Percentiles rank a stretch among this genome's conserved stretches.
phyloP scores from a whole-genome alignment of 1,140 invertebrate species.

The Uloborus diversus region DNA sequence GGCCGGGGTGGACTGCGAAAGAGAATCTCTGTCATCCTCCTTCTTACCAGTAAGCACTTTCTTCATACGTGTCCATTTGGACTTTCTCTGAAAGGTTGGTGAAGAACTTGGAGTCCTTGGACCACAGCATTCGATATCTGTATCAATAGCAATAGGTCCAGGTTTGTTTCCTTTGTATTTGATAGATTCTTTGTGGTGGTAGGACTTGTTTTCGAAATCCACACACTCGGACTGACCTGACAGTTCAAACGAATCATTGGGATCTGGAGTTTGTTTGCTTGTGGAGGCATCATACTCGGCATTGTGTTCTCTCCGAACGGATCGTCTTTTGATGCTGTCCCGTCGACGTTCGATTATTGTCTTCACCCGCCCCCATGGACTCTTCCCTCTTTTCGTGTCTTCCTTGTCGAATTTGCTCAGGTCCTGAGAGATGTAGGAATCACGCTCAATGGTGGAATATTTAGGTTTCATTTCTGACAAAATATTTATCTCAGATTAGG shows the following conservation, averaged over 20 bases:
- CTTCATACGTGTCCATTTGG: conserved; percentile 79
- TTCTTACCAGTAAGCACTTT: conserved; percentile 69
- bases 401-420: conserved; percentile 48
- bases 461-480: conserved; percentile 27
- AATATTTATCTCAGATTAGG: background rate
- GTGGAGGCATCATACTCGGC: background rate
- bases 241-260: background rate
- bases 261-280: background rate
- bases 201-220: background rate
- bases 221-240: background rate
- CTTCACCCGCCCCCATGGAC: conserved; percentile 53
- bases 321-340: conserved; percentile 40
- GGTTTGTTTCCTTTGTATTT: conserved; percentile 6
- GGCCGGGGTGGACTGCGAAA: conserved; percentile 71
- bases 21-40: conserved; percentile 1
- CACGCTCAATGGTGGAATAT: conserved; percentile 34
- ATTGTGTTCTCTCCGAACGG: background rate
- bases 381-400: conserved; percentile 31
- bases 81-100: conserved; percentile 65
- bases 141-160: background rate
- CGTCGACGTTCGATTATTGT: conserved; percentile 44
- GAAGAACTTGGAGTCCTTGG: conserved; percentile 62
- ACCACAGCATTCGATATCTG: background rate
- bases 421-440: conserved; percentile 11
- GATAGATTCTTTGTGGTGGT: background rate